Conservation (phyloP, 2,797 vertebrate species). For the Myotis planiceps region DNA sequence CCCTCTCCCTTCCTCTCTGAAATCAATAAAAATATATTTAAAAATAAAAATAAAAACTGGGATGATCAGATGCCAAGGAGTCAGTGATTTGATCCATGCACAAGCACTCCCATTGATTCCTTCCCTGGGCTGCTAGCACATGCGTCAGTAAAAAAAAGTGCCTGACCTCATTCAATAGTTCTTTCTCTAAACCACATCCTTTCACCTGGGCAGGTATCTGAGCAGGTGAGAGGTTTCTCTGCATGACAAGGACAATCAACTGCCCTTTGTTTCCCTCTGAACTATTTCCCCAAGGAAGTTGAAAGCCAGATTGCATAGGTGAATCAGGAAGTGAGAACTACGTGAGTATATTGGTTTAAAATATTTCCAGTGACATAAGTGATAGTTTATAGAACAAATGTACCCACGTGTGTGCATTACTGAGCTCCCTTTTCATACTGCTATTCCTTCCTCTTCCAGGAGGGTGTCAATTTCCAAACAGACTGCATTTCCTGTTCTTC, state of each 20-base stretch:
- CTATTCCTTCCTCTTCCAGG: slow-evolving; percentile 35
- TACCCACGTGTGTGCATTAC: background rate
- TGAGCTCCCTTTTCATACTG: slow-evolving; percentile 14
- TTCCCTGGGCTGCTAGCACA: background rate
- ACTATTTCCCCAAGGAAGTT: slow-evolving; percentile 30
- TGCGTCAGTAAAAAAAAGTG: background rate
- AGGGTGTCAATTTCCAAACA: slow-evolving; percentile 53
- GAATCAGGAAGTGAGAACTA: background rate
- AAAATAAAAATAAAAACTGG: background rate
- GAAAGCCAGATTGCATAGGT: background rate
- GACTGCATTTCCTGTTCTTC: slow-evolving; percentile 73
- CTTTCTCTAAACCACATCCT: slow-evolving; percentile 45
- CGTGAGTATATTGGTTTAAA: background rate
- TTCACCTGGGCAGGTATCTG: slow-evolving; percentile 21
- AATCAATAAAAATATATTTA: too few species aligned
- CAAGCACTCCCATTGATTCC: background rate
- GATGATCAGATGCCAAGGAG: background rate
- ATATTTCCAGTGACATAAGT: background rate
- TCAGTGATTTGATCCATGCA: background rate
- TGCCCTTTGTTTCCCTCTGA: background rate
- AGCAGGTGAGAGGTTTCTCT: background rate
- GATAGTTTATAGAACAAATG: background rate
- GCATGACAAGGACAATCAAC: background rate
- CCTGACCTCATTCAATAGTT: background rate
- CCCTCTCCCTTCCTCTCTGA: too few species aligned